Evolutionary conservation across 2,797 vertebrate species (phyloP).

Genomic region (Syndactyla subalaris): DNA sequence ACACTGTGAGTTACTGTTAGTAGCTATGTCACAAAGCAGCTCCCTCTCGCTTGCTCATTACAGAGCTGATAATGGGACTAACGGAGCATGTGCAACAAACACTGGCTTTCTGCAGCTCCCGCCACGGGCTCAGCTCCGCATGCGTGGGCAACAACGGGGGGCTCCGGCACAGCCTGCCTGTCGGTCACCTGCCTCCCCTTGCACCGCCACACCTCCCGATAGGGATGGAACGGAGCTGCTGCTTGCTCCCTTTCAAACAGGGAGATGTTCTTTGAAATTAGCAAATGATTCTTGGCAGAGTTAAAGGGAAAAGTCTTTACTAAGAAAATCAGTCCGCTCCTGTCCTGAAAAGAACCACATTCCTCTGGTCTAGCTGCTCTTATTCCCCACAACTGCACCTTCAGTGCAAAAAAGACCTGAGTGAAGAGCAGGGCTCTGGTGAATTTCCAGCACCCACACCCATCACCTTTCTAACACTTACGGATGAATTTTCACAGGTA

Average conservation of each 20-base stretch:
- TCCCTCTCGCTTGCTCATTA: neutral
- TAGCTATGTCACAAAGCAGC: constrained; percentile 24
- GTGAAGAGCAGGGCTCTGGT: neutral
- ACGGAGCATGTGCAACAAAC: neutral
- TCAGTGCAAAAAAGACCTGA: neutral
- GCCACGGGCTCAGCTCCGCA: neutral
- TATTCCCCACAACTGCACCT: neutral
- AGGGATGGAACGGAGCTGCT: neutral
- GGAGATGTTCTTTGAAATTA: constrained; percentile 12
- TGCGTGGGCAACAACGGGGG: neutral
- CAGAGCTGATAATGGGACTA: neutral
- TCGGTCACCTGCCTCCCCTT: neutral
- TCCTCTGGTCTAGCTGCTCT: neutral
- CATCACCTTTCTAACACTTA: neutral
- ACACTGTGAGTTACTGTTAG: neutral
- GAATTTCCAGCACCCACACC: neutral
- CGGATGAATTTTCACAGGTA: neutral
- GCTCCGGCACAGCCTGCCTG: neutral
- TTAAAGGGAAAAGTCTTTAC: neutral
- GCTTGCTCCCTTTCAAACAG: neutral
- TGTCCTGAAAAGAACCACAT: neutral
- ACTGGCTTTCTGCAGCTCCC: neutral
- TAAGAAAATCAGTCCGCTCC: neutral
- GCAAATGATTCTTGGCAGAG: neutral
- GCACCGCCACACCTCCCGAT: neutral